A percentile compares a stretch with the other conserved stretches of the same genome.
Conservation (phyloP, 2,113 vertebrate species). For the Gopherus evgoodei region DNA sequence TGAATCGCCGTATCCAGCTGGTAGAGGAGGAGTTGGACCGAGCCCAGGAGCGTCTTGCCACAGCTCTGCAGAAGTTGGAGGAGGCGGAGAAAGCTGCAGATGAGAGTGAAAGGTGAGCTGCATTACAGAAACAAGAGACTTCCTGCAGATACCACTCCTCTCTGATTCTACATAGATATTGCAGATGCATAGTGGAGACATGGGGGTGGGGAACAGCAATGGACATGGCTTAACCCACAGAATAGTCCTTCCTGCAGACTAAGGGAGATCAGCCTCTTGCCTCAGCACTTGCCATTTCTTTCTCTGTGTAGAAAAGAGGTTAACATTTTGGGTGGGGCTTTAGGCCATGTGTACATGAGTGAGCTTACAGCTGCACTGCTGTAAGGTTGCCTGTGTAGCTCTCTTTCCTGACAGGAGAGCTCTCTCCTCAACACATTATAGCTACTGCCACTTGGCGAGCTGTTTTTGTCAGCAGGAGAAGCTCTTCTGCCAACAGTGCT, state of each 20-base stretch:
- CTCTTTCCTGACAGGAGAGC: no score
- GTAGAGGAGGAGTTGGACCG: constrained; percentile 93
- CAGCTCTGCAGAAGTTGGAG: constrained; percentile 89
- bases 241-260: neutral
- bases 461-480: no score
- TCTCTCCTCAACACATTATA: no score
- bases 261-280: neutral
- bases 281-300: neutral
- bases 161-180: neutral
- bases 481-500: no score
- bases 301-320: neutral
- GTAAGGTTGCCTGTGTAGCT: no score
- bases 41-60: constrained; percentile 88
- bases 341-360: no score
- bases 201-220: neutral
- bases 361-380: no score
- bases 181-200: neutral
- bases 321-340: neutral
- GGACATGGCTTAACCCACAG: neutral
- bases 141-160: accelerated
- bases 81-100: constrained; percentile 93
- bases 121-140: neutral
- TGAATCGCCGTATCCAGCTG: constrained; percentile 91
- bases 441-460: no score
- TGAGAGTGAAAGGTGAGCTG: constrained; percentile 92